A percentile compares a stretch with the other conserved stretches of the same genome.
Conservation (phyloP, 2,797 vertebrate genomes). For the Xiphorhynchus erythropygius region DNA sequence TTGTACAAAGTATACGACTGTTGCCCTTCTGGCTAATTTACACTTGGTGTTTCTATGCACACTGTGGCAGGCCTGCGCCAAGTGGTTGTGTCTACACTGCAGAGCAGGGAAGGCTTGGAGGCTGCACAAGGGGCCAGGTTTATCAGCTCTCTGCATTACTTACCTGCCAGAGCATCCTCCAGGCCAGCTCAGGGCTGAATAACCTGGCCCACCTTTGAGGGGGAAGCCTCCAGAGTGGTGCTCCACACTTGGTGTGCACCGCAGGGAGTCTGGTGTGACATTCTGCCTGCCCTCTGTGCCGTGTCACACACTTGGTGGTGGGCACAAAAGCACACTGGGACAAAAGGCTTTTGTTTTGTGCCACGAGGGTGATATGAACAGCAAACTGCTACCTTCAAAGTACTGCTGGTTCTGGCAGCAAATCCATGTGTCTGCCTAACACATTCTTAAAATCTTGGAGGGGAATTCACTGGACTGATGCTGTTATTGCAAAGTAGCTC, state of each 20-base stretch:
- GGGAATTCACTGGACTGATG: background rate
- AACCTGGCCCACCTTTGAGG: background rate
- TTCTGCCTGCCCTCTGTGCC: background rate
- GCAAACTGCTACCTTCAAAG: background rate
- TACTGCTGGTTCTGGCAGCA: background rate
- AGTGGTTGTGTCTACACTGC: background rate
- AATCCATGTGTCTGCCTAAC: background rate
- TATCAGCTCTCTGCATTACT: background rate
- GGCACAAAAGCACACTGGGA: background rate
- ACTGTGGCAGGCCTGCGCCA: background rate
- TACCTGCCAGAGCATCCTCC: constrained; percentile 24
- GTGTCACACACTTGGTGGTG: background rate
- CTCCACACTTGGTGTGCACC: background rate
- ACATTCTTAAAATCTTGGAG: background rate
- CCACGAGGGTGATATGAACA: fast-evolving
- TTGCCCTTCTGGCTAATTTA: background rate
- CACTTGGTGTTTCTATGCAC: background rate
- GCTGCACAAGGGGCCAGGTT: background rate
- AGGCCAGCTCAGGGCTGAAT: constrained; percentile 17
- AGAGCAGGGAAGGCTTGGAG: background rate
- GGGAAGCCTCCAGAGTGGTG: background rate
- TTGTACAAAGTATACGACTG: background rate
- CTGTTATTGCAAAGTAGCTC: background rate
- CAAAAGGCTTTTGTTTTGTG: background rate
- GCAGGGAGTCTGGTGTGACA: background rate